Percentiles rank a stretch among this genome's conserved stretches.
phyloP scores from a whole-genome alignment of 2,888 invertebrate genomes.

The Meiosimyza decipiens region DNA sequence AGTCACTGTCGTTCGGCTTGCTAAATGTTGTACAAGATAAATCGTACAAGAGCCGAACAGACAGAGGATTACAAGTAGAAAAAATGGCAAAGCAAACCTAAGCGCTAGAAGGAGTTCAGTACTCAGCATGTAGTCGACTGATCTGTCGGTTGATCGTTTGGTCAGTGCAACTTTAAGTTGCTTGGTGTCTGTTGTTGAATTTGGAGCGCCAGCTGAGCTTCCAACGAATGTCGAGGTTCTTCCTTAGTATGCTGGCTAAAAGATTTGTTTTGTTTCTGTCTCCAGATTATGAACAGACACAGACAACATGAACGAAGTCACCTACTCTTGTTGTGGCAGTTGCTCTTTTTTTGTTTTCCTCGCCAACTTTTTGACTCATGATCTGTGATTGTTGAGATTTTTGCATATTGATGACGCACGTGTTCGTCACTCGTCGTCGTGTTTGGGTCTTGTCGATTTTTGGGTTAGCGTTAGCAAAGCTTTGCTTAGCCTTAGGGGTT shows the following conservation, averaged over 20 bases:
- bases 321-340: background rate
- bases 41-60: constrained; percentile 2
- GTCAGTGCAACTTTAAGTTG: background rate
- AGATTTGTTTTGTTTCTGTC: constrained; percentile 1
- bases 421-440: constrained; percentile 20
- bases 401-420: constrained; percentile 28
- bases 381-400: constrained; percentile 23
- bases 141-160: constrained; percentile 10
- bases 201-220: constrained; percentile 34
- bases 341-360: background rate
- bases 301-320: background rate
- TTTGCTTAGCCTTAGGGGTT: too few species aligned
- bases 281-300: background rate
- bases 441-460: too few species aligned
- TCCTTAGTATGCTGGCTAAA: constrained; percentile 13
- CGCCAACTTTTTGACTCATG: constrained; percentile 1
- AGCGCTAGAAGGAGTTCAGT: constrained; percentile 29
- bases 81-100: background rate
- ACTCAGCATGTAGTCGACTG: constrained; percentile 26
- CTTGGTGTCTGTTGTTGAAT: constrained; percentile 9
- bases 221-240: constrained; percentile 28
- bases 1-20: constrained; percentile 8
- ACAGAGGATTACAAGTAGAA: background rate
- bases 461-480: too few species aligned
- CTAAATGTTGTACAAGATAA: constrained; percentile 21